These are phyloP conservation scores for Megastigmus dorsalis DNA, from an alignment of 2,888 invertebrate species.

Conservation along the genomic window DNA sequence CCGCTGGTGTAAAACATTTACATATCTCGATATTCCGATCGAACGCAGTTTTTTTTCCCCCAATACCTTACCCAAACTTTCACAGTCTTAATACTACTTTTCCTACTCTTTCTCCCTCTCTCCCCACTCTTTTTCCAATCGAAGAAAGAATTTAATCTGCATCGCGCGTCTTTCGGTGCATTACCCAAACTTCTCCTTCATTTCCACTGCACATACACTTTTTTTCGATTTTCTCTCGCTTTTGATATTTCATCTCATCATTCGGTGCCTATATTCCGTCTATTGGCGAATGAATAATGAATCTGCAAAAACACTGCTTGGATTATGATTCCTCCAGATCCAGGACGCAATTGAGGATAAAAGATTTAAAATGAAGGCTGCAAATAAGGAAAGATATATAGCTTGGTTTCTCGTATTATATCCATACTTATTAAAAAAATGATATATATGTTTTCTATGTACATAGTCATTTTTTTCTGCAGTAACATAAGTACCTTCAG, in stretches of 20 bases:
- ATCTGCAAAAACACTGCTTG: background rate
- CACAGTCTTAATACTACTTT: background rate
- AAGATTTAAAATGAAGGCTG: background rate
- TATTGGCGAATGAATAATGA: slow-evolving; percentile 7
- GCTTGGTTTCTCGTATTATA: no score
- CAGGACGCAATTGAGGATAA: background rate
- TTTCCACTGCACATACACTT: no score
- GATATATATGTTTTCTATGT: no score
- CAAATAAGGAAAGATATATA: background rate
- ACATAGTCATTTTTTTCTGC: no score
- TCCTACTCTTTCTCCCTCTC: background rate
- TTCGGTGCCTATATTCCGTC: background rate
- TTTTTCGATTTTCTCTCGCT: background rate
- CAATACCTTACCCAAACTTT: slow-evolving; percentile 1
- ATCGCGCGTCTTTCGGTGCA: background rate
- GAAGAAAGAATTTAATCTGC: slow-evolving; percentile 15
- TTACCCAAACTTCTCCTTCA: slow-evolving; percentile 33
- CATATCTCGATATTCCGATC: slow-evolving; percentile 41
- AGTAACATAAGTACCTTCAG: no score
- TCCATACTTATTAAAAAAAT: no score
- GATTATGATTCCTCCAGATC: background rate
- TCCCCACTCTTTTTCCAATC: background rate
- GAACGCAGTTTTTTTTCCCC: background rate
- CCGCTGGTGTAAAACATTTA: background rate
- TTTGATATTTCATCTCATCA: slow-evolving; percentile 2